Evolutionary conservation across 2,888 invertebrate species (phyloP).

Genomic region (Volucella bombylans): DNA sequence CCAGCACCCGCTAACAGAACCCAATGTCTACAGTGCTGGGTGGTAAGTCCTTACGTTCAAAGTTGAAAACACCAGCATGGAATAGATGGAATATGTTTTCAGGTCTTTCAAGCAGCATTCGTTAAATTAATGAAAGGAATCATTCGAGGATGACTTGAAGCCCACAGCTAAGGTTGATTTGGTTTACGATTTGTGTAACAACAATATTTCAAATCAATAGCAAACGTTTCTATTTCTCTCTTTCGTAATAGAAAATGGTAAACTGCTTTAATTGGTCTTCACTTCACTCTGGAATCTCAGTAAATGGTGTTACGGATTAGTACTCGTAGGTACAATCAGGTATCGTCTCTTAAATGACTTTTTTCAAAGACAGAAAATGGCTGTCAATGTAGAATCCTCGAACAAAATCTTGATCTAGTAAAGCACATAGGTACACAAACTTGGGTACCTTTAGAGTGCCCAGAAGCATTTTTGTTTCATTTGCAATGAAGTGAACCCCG

Average conservation of each 20-base stretch:
- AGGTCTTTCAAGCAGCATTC: constrained; percentile 56
- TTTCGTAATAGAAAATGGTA: too few species aligned
- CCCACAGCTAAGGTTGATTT: constrained; percentile 14
- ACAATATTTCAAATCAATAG: too few species aligned
- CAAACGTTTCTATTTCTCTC: too few species aligned
- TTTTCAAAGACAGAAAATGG: too few species aligned
- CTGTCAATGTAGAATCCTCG: too few species aligned
- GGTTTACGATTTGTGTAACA: constrained; percentile 19
- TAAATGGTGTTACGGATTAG: neutral
- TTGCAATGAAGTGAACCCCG: too few species aligned
- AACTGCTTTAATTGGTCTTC: constrained; percentile 6
- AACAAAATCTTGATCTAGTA: too few species aligned
- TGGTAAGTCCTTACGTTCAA: neutral
- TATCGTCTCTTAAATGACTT: neutral
- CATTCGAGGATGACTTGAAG: constrained; percentile 37
- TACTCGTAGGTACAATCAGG: neutral
- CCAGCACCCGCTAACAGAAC: too few species aligned
- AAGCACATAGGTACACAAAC: too few species aligned
- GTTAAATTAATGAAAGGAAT: constrained; percentile 43
- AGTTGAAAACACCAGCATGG: constrained; percentile 5
- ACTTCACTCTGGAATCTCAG: neutral
- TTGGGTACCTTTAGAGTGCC: too few species aligned
- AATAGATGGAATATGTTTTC: constrained; percentile 49
- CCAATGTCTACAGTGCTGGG: neutral
- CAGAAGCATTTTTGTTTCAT: too few species aligned